phyloP scores from a whole-genome alignment of 2,797 vertebrate species.

The Sebastes cheni region DNA sequence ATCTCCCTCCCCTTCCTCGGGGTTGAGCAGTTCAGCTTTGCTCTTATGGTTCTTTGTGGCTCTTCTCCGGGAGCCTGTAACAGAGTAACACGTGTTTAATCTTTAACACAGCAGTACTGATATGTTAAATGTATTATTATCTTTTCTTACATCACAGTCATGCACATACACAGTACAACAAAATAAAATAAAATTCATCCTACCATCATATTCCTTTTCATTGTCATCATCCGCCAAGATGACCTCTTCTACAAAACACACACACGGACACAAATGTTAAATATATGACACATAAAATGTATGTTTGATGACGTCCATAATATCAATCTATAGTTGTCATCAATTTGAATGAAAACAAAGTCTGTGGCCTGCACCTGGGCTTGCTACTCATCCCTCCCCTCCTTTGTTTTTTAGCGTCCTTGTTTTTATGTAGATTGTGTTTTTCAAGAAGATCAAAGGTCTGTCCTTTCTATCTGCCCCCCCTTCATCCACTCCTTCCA shows the following conservation, averaged over 20 bases:
- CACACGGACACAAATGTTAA: constrained; percentile 9
- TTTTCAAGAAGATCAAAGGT: constrained; percentile 66
- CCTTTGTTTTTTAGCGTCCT: constrained; percentile 26
- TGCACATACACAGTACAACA: neutral
- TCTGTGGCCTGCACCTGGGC: constrained; percentile 38
- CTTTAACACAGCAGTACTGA: neutral
- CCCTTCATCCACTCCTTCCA: constrained; percentile 35
- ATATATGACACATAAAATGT: neutral
- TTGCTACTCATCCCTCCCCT: constrained; percentile 7
- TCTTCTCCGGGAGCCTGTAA: constrained; percentile 89
- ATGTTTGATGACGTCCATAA: neutral
- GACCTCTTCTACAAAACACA: constrained; percentile 88
- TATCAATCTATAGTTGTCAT: neutral
- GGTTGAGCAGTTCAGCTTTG: constrained; percentile 88
- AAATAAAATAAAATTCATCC: constrained; percentile 9
- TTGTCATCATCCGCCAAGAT: constrained; percentile 93
- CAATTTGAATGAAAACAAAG: constrained; percentile 23
- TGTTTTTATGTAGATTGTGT: constrained; percentile 59
- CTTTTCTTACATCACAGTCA: neutral
- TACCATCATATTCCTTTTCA: constrained; percentile 85
- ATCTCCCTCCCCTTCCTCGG: constrained; percentile 91
- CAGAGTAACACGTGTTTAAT: neutral
- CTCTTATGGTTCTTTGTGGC: constrained; percentile 94
- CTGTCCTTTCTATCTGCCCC: constrained; percentile 32
- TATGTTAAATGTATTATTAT: neutral